Evolutionary conservation across 1,140 invertebrate genomes (phyloP), one percentile per base, ranked within the genome.

Genomic region (Temnothorax longispinosus): DNA sequence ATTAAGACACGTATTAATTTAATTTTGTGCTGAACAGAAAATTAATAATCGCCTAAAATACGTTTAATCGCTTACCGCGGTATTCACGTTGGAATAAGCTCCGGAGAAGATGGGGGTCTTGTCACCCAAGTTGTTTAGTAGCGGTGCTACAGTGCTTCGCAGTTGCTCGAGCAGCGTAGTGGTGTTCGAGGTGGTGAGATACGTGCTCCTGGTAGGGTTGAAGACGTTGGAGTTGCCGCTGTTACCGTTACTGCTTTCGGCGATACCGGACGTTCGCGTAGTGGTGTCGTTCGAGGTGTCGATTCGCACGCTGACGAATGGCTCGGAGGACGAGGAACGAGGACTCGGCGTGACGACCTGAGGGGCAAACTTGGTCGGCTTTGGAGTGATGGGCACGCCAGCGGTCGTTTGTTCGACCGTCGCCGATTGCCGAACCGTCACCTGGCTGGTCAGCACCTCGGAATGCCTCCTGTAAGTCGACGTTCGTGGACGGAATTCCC

Each of bases 101-200:
- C 91, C 91, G 11, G 93, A 86, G 47, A 95, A 95, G n/a, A 94
- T 87, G 0, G 95, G 93, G 10, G 91, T 94, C 80, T 91, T 94
- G n/a, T 92, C 90, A 18, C 93, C 94, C 6, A 95, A 80, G 0
- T 92, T 93, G 80, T 89, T 93, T 6, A 95, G 90, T 35, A 95
- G 88, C 32, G 95, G 95, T 38, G 95, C 95, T 8, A 95, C 95
- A 2, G 95, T 95, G 65, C 95, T 95, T 15, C 94, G 89, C 2
- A 95, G 86, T 69, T 95, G 93, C 78, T 95, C 94, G 27, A 95
- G 8, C 13, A 95, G 82, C 13, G 67, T 84, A 32, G 91, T 93
- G 18, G 52, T 88, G n/a, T 95, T 95, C 27, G 27, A 27, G 32
- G 75, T 92, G 8, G 87, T 90, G 11, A 95, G 72, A 52, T 93